Conservation (phyloP, 2,888 invertebrate species). For the Listrodromus nycthemerus region DNA sequence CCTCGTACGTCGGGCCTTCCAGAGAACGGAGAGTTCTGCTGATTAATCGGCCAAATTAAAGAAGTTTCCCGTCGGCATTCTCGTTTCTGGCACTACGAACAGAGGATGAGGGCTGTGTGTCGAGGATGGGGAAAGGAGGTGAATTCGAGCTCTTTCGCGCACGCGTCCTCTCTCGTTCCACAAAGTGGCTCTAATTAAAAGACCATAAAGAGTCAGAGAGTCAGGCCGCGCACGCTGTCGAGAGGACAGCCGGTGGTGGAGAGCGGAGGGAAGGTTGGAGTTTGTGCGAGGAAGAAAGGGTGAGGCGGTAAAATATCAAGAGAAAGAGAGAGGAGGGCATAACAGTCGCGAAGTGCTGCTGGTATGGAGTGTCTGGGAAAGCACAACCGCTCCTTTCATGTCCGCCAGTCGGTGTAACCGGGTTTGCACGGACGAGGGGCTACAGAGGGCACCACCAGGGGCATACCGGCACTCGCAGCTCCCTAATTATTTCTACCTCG, state of each 20-base stretch:
- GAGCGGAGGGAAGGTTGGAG: constrained; percentile 32
- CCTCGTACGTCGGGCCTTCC: constrained; percentile 39
- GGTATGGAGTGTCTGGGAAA: constrained; percentile 78
- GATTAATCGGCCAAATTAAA: constrained; percentile 81
- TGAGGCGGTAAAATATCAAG: background rate
- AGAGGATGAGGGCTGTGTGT: constrained; percentile 22
- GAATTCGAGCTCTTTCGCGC: constrained; percentile 63
- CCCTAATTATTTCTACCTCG: constrained; percentile 78
- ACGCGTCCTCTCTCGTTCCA: constrained; percentile 71
- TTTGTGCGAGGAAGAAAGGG: constrained; percentile 30
- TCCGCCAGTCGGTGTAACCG: constrained; percentile 76
- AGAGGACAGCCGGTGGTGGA: constrained; percentile 41
- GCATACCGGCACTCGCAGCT: constrained; percentile 62
- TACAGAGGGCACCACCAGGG: constrained; percentile 43
- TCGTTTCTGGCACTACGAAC: constrained; percentile 52
- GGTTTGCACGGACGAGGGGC: constrained; percentile 63
- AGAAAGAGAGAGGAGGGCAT: constrained; percentile 61
- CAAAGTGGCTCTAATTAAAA: constrained; percentile 82
- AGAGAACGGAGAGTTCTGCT: constrained; percentile 32
- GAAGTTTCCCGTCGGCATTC: constrained; percentile 78
- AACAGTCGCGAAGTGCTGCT: constrained; percentile 75
- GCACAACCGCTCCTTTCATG: constrained; percentile 81
- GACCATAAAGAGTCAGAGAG: constrained; percentile 79
- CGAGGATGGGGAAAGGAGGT: constrained; percentile 13
- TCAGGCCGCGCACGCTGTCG: constrained; percentile 66